phyloP scores from a whole-genome alignment of 1,140 invertebrate species.

The Eriocheir sinensis region DNA sequence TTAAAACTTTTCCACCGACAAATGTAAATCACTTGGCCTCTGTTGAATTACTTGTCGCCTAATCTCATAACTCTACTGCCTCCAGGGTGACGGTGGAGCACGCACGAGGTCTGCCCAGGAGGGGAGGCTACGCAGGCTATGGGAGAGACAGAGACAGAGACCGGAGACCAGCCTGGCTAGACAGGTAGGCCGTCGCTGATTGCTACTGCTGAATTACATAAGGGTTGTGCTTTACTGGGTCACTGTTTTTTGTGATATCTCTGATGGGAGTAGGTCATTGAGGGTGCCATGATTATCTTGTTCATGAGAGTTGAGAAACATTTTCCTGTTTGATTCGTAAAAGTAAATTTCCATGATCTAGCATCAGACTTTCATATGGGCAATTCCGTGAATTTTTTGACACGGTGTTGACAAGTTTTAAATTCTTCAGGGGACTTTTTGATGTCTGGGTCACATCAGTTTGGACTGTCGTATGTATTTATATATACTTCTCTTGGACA shows the following conservation, averaged over 20 bases:
- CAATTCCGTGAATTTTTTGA: background rate
- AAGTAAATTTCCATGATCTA: constrained; percentile 8
- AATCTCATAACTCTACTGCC: too few relatives aligned
- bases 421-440: constrained; percentile 3
- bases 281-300: too few relatives aligned
- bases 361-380: background rate
- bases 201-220: background rate
- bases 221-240: background rate
- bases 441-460: constrained; percentile 23
- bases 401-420: background rate
- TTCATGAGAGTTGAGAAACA: too few relatives aligned
- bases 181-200: constrained; percentile 61
- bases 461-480: background rate
- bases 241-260: too few relatives aligned
- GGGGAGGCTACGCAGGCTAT: constrained; percentile 67
- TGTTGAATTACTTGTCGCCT: background rate
- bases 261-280: too few relatives aligned
- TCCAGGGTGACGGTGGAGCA: constrained; percentile 76
- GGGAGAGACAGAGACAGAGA: constrained; percentile 71
- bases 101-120: constrained; percentile 72
- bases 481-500: background rate
- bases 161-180: constrained; percentile 75
- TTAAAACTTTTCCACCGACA: too few relatives aligned
- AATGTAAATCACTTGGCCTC: too few relatives aligned
- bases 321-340: background rate